These are phyloP conservation scores for Hyposoter dolosus DNA, from an alignment of 2,888 invertebrate species.

Conservation along the genomic window DNA sequence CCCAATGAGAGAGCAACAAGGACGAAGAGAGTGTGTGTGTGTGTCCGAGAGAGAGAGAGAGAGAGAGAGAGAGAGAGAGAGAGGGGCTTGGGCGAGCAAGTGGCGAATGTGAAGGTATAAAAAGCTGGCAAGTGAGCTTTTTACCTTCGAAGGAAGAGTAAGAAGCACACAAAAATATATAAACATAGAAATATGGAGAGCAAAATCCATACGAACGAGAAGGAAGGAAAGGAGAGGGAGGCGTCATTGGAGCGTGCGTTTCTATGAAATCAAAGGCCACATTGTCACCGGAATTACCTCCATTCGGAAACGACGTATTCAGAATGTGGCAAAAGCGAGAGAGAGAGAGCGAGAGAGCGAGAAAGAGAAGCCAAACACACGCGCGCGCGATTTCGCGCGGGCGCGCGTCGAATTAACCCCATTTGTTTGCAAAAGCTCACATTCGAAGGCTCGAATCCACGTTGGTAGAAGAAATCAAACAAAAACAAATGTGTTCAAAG, in stretches of 20 bases:
- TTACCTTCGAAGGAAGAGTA: conserved; percentile 31
- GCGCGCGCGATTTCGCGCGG: conserved; percentile 62
- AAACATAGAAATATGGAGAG: neutral
- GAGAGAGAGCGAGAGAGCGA: conserved; percentile 70
- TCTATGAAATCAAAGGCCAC: conserved; percentile 84
- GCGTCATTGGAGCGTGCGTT: conserved; percentile 82
- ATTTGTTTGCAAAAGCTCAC: conserved; percentile 82
- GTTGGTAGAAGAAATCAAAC: conserved; percentile 2
- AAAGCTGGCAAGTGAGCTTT: conserved; percentile 50
- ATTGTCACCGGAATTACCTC: conserved; percentile 84
- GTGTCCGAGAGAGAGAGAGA: no score
- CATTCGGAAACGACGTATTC: conserved; percentile 84
- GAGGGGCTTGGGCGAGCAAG: conserved; percentile 18
- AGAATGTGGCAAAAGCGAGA: conserved; percentile 66
- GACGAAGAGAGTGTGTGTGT: conserved; percentile 47
- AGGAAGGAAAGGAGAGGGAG: conserved; percentile 61
- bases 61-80: conserved; percentile 29
- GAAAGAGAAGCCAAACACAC: conserved; percentile 69
- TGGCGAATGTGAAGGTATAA: conserved; percentile 11
- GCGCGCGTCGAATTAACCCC: conserved; percentile 84
- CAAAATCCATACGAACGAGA: conserved; percentile 59
- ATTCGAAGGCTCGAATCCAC: conserved; percentile 36
- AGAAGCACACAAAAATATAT: conserved; percentile 28
- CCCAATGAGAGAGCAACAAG: conserved; percentile 65
- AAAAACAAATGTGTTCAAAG: conserved; percentile 64